Base-by-base conservation (phyloP, 2,113 vertebrate genomes). In the Chaetorhynchus papuensis region DNA sequence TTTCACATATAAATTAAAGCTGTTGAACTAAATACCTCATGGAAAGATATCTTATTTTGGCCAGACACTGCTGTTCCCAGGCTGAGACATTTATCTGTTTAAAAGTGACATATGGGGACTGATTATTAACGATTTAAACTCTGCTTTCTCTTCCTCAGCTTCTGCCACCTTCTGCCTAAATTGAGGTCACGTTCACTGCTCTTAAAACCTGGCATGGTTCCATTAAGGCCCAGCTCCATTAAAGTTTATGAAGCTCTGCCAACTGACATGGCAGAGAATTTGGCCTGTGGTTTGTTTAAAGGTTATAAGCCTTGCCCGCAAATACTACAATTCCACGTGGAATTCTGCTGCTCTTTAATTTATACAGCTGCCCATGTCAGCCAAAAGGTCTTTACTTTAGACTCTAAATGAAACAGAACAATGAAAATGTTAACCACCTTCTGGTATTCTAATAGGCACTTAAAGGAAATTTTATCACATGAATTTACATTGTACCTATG, bases 201-300 rank as follows among this genome's bases (percentile, higher is more conserved):
- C 41, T 33, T 76, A 52, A 71, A 70, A 71, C 31, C 41, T 93
- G 83, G 61, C 83, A 61, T 4, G 3, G 64, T 3, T 87, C 81
- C 80, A 83, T 33, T 56, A 71, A 83, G 79, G 47, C 53, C 49
- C 53, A 81, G 71, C 35, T 88, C 86, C 83, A 82, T 60, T 71
- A 76, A 93, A 69, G 84, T 87, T 89, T 60, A 76, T 61, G 83
- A 92, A 91, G 72, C 69, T 87, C 61, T 96, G 91, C 65, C 90
- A 93, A 87, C 84, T 71, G 69, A 44, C 90, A 60, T 44, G 64
- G 77, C 78, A 94, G 28, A 85, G 87, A 87, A 82, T 41, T 41
- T 56, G 66, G 74, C 74, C 81, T 80, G 45, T 54, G 81, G 21
- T 87, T 87, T 92, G 57, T 83, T 93, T 83, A 95, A 92, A 93